These are phyloP conservation scores for Scaptomyza polygonia DNA, from an alignment of 2,888 invertebrate genomes.

Conservation along the genomic window DNA sequence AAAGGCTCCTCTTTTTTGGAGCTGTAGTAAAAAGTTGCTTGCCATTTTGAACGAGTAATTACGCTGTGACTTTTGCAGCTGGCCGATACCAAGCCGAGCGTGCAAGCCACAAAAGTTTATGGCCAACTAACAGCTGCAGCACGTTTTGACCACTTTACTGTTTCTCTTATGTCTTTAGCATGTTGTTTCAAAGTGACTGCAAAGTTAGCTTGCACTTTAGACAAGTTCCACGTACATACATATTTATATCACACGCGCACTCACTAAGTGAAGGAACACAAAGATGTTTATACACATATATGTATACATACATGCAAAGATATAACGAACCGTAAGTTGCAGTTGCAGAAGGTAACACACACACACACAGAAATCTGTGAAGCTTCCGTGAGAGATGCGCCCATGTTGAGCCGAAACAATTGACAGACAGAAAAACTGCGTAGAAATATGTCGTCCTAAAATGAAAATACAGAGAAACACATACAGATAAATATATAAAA, in stretches of 20 bases:
- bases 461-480: constrained; percentile 8
- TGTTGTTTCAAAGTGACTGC: constrained; percentile 49
- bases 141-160: constrained; percentile 40
- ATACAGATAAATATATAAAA: constrained; percentile 41
- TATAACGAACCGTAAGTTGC: constrained; percentile 60
- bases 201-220: constrained; percentile 31
- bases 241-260: constrained; percentile 14
- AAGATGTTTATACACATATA: not conserved
- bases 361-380: not conserved
- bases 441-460: not conserved
- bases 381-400: constrained; percentile 51
- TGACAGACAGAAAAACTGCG: constrained; percentile 49
- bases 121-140: constrained; percentile 57
- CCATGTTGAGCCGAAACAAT: constrained; percentile 40
- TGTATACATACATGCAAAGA: not conserved
- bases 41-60: constrained; percentile 56
- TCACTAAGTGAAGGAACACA: constrained; percentile 3
- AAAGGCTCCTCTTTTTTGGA: not conserved
- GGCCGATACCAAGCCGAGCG: constrained; percentile 14
- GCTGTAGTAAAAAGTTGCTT: constrained; percentile 26
- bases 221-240: constrained; percentile 35
- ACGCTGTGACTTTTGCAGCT: constrained; percentile 60
- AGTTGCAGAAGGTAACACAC: constrained; percentile 9
- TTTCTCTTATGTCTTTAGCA: constrained; percentile 34
- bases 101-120: constrained; percentile 46